These are phyloP conservation scores for Pomatostomus ruficeps DNA, from an alignment of 2,113 vertebrate genomes.

Conservation along the genomic window DNA sequence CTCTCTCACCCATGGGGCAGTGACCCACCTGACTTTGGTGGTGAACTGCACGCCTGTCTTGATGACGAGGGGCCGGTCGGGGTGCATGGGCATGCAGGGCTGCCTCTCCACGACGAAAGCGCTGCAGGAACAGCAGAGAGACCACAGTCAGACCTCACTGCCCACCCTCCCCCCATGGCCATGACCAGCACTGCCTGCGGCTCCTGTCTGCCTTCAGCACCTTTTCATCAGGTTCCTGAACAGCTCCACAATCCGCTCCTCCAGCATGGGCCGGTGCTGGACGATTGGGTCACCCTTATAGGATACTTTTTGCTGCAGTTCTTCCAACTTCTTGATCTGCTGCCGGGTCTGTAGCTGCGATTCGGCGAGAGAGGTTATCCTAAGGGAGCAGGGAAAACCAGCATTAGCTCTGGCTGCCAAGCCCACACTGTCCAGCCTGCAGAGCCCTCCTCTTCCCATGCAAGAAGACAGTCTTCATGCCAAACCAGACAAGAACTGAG, in stretches of 20 bases:
- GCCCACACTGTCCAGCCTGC: neutral
- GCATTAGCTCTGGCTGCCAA: neutral
- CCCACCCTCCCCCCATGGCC: neutral
- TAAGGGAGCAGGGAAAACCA: constrained; percentile 38
- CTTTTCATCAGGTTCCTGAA: constrained; percentile 98
- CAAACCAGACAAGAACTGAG: neutral
- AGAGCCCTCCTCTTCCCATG: neutral
- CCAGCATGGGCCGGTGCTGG: constrained; percentile 94
- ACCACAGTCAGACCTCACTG: neutral
- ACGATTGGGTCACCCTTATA: constrained; percentile 98
- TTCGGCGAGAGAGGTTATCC: constrained; percentile 96
- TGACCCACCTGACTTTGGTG: constrained; percentile 93
- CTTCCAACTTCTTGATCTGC: constrained; percentile 97
- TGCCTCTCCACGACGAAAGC: constrained; percentile 97
- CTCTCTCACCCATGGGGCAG: rapidly evolving
- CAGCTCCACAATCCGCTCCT: constrained; percentile 94
- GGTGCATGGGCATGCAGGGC: constrained; percentile 99
- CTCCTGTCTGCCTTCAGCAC: constrained; percentile 43
- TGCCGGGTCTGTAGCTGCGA: constrained; percentile 98
- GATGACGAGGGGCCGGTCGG: constrained; percentile 94
- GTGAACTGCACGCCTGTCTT: constrained; percentile 99
- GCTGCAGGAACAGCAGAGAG: constrained; percentile 55
- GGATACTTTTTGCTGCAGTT: constrained; percentile 96
- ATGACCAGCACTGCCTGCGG: neutral
- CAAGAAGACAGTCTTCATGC: neutral